Base-by-base conservation (phyloP, 2,113 vertebrate genomes). In the Gambusia holbrooki region DNA sequence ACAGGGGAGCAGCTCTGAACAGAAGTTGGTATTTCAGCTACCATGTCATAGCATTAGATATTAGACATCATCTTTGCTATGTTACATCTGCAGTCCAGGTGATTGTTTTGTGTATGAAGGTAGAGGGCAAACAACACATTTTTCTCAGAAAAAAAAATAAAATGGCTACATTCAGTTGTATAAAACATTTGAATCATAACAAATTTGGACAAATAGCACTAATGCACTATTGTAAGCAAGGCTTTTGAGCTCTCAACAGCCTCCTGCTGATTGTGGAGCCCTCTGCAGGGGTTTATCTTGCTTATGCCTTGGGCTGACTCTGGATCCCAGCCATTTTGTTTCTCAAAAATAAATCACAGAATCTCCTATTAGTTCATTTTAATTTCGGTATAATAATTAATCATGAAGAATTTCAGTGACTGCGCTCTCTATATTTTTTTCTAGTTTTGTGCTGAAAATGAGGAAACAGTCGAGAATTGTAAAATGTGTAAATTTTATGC, bases 401-500 rank as follows among this genome's bases (percentile, higher is more conserved):
- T 73, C 74, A 62, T 45, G 32, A 51, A 54, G 80, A 82, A 85
- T 74, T 78, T 85, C 84, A 77, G 74, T 79, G 80, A 86, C 68
- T 64, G 79, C 62, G 78, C 42, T 27, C 62, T 76, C 71, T 69
- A 69, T 28, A 68, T 77, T 64, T 27, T 84, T 27, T 27, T 84
- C 75, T 77, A 66, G 75, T 77, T 88, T 87, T 90, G 92, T 92
- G 77, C 19, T 72, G 85, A 25, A 87, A 87, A 73, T 45, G 73
- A 83, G 77, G 72, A 58, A 79, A 92, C 82, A 88, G 92, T 89
- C 79, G 78, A 89, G 89, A 58, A 71, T 70, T 70, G 71, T 66
- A 77, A 86, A 76, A 85, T 92, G 71, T 95, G 95, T 95, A 79
- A 95, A 95, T 95, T 94, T 83, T 64, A 81, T 71, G 93, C 84